These are phyloP conservation scores for Pseudomyrmex cubaensis DNA, from an alignment of 1,140 invertebrate species.

Conservation along the genomic window DNA sequence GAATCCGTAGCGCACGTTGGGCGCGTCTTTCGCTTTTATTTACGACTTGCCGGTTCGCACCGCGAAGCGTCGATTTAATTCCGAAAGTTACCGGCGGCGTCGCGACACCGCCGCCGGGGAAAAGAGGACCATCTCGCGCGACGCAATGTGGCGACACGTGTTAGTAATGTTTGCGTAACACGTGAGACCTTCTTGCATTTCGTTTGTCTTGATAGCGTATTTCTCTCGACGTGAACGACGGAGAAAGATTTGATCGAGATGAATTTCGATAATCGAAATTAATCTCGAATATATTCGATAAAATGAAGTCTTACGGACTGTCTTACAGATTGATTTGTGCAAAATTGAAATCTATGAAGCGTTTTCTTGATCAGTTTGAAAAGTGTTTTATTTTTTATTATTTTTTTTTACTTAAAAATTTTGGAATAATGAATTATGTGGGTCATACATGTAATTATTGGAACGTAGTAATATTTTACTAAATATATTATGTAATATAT, in stretches of 20 bases:
- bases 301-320: background rate
- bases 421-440: too few relatives aligned
- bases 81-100: constrained; percentile 43
- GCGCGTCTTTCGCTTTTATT: constrained; percentile 51
- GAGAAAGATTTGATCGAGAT: background rate
- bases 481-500: background rate
- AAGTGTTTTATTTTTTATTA: background rate
- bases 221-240: background rate
- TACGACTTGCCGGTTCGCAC: constrained; percentile 32
- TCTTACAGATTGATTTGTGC: background rate
- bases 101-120: background rate
- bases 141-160: constrained; percentile 38
- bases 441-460: too few relatives aligned
- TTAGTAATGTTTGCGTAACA: constrained; percentile 42
- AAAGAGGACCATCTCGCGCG: background rate
- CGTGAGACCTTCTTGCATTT: constrained; percentile 38
- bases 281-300: background rate
- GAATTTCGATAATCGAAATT: background rate
- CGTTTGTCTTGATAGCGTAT: background rate
- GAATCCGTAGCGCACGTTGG: constrained; percentile 32
- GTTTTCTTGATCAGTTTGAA: background rate
- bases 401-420: too few relatives aligned
- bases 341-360: background rate
- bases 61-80: constrained; percentile 55
- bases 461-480: background rate